Evolutionary conservation across 2,113 vertebrate genomes (phyloP).

Genomic region (Leptobrachium ailaonicum): DNA sequence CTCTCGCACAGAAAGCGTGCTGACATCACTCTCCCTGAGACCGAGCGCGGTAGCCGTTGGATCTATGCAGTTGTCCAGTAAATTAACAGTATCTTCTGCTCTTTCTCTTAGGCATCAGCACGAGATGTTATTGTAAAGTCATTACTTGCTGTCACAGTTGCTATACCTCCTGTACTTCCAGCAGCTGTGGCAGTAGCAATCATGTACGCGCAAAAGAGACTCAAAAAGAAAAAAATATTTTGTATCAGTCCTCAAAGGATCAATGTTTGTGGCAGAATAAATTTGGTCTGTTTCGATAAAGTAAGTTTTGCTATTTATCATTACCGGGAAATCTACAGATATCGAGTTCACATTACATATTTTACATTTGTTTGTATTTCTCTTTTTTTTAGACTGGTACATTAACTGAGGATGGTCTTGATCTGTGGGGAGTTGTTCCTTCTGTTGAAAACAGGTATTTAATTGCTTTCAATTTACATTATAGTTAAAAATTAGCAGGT

Average conservation of each 20-base stretch:
- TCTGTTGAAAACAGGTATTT: conserved; percentile 40
- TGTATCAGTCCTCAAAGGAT: conserved; percentile 50
- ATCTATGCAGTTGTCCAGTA: too few relatives aligned
- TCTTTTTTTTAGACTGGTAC: conserved; percentile 49
- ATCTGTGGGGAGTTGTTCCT: conserved; percentile 50
- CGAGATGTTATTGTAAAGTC: conserved; percentile 30
- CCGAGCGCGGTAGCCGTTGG: too few relatives aligned
- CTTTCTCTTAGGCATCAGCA: conserved; percentile 10
- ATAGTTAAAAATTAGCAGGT: too few relatives aligned
- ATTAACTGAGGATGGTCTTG: conserved; percentile 53
- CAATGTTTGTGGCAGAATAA: conserved; percentile 51
- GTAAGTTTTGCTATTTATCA: background rate
- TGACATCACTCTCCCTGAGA: too few relatives aligned
- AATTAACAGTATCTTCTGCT: background rate
- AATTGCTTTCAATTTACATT: background rate
- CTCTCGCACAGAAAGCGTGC: too few relatives aligned
- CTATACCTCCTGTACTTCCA: conserved; percentile 50
- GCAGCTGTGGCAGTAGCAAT: conserved; percentile 44
- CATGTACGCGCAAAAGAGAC: conserved; percentile 44
- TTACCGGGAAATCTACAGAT: background rate
- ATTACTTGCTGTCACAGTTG: conserved; percentile 44
- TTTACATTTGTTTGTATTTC: background rate
- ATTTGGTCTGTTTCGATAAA: conserved; percentile 53
- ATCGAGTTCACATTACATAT: background rate
- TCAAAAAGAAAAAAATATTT: conserved; percentile 48